Evolutionary conservation across 2,888 invertebrate species (phyloP), one percentile per base, ranked within the genome.

Genomic region (Drosophila rellima): DNA sequence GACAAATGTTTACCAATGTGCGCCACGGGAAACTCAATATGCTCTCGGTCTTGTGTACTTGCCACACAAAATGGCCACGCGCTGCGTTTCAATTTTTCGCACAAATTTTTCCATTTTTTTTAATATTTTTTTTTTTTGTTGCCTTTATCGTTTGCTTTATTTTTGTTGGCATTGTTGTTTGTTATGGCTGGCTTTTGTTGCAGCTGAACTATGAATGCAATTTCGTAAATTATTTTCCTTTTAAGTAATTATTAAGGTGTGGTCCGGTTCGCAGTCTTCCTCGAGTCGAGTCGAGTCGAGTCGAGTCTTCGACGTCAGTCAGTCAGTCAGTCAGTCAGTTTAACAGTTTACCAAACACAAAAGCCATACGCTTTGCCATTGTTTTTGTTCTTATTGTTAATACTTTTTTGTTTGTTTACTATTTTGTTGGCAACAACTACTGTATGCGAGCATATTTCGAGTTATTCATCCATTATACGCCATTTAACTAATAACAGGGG

Each of bases 171-270:
- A 64, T 76, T 80, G 82, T 83, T 78, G 85, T 89, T 78, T 80
- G 77, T 75, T 83, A 73, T 84, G 76, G 74, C 66, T 80, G 71
- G 77, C 88, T 82, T 77, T 88, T 90, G 87, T 90, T 82, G 90
- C 90, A 26, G 47, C 74, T 91, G 89, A 91, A 88, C 89, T 91
- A 89, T 91, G 91, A 91, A 91, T 91, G 91, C 91, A 91, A 91
- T 91, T 91, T 91, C 81, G 88, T 83, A 91, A 91, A 91, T 91
- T 91, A 91, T 91, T 91, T 91, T 91, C 91, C 91, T 92, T 92
- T 92, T 92, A 92, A 92, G 91, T 92, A 92, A 92, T 92, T 92
- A 91, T 91, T 86, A 92, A 92, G 92, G 92, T 92, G 92, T 91
- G 92, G 92, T 88, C 79, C 79, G 87, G 66, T 62, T 70, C 64